Evolutionary conservation across 1,140 invertebrate genomes (phyloP).

Genomic region (Aleiodes sp.): DNA sequence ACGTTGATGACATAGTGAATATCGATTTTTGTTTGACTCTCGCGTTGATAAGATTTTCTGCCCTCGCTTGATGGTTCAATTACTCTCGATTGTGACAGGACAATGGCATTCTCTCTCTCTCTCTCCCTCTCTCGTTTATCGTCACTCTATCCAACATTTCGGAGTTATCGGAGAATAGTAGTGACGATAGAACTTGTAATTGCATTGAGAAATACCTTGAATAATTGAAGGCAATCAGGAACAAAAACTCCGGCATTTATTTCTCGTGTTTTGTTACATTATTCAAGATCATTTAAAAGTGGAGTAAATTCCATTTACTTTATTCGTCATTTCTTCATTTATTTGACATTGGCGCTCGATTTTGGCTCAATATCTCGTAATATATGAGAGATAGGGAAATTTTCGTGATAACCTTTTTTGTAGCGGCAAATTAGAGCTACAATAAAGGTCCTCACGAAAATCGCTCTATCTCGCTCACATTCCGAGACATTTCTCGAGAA

Average conservation of each 20-base stretch:
- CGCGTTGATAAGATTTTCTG: background rate
- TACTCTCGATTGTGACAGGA: no score
- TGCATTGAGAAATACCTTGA: conserved; percentile 2
- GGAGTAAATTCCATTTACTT: background rate
- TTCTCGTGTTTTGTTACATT: background rate
- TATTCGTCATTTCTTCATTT: background rate
- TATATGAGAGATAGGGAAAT: no score
- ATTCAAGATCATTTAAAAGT: background rate
- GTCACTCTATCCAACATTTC: no score
- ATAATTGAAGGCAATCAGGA: background rate
- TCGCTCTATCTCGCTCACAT: no score
- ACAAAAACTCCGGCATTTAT: conserved; percentile 6
- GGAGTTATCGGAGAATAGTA: no score
- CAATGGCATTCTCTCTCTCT: no score
- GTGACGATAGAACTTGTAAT: background rate
- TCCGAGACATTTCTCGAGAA: no score
- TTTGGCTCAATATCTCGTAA: conserved; percentile 10
- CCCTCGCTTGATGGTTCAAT: background rate
- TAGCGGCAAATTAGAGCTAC: no score
- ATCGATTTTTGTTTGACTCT: background rate
- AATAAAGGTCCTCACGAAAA: no score
- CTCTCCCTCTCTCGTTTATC: no score
- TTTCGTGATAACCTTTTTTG: conserved; percentile 14
- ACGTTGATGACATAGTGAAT: background rate
- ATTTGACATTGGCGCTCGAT: background rate